Evolutionary conservation across 2,113 vertebrate genomes (phyloP).

Genomic region (Nicator chloris): DNA sequence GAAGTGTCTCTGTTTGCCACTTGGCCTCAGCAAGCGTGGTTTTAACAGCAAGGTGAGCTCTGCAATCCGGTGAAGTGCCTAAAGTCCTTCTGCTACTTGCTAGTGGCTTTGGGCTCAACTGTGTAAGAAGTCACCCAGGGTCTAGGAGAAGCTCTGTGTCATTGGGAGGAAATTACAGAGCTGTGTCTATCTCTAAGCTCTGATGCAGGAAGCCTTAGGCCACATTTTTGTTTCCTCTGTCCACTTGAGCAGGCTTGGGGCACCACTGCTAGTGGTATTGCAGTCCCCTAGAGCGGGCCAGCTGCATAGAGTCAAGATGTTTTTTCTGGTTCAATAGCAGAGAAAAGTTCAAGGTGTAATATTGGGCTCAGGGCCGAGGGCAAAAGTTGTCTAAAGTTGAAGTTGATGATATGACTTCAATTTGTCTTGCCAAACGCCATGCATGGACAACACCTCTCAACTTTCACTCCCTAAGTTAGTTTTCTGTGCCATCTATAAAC

Average conservation of each 20-base stretch:
- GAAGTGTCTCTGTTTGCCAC: not conserved
- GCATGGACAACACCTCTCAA: not conserved
- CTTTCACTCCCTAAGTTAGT: not conserved
- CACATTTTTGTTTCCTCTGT: not conserved
- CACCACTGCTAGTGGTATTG: not conserved
- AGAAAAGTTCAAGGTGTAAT: not conserved
- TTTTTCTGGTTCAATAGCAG: not conserved
- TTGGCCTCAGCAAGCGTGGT: fast-evolving
- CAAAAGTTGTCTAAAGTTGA: not conserved
- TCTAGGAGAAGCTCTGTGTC: not conserved
- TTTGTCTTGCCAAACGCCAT: not conserved
- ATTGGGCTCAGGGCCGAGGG: fast-evolving
- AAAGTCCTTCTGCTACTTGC: not conserved
- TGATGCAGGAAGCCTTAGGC: not conserved
- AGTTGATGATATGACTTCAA: not conserved
- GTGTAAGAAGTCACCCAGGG: fast-evolving
- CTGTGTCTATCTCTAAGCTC: not conserved
- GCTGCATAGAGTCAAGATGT: fast-evolving
- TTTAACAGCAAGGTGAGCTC: not conserved
- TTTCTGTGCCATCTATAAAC: not conserved
- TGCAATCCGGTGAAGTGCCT: not conserved
- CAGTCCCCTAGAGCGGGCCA: not conserved
- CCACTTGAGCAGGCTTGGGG: not conserved
- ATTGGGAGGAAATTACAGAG: not conserved
- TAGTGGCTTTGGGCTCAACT: not conserved